Percentiles rank a stretch among this genome's conserved stretches.
Evolutionary conservation across 2,888 invertebrate genomes (phyloP).

Genomic region (Pantelozetes paolii): DNA sequence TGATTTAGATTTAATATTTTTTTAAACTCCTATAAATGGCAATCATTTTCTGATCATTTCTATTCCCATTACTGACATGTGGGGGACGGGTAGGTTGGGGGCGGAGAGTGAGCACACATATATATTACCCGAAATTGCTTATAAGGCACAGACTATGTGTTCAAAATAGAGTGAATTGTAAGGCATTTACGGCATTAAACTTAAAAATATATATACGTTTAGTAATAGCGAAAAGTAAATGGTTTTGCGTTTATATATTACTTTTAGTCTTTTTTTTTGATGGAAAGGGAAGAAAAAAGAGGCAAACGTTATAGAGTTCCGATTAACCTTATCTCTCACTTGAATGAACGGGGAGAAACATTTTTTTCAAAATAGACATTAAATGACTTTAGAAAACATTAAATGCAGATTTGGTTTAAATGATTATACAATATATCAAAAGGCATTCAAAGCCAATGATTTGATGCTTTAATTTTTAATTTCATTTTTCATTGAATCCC

Average conservation of each 20-base stretch:
- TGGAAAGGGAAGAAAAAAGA: slow-evolving; percentile 19
- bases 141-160: slow-evolving; percentile 19
- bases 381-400: slow-evolving; percentile 35
- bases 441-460: background rate
- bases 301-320: slow-evolving; percentile 35
- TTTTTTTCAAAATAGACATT: slow-evolving; percentile 17
- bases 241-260: slow-evolving; percentile 34
- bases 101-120: no score
- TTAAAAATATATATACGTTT: slow-evolving; percentile 25
- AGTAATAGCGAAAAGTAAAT: slow-evolving; percentile 31
- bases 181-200: slow-evolving; percentile 33
- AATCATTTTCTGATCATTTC: slow-evolving; percentile 37
- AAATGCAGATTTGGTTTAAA: slow-evolving; percentile 32
- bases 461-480: slow-evolving; percentile 1
- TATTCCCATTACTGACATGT: slow-evolving; percentile 35
- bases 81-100: background rate
- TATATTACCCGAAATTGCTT: slow-evolving; percentile 35
- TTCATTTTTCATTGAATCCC: no score
- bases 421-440: background rate
- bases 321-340: slow-evolving; percentile 36
- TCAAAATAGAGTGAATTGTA: slow-evolving; percentile 20
- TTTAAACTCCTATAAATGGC: slow-evolving; percentile 30
- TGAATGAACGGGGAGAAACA: slow-evolving; percentile 28
- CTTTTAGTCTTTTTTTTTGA: background rate
- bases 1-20: slow-evolving; percentile 34